Conservation (phyloP, 2,888 invertebrate genomes). For the Syritta pipiens region DNA sequence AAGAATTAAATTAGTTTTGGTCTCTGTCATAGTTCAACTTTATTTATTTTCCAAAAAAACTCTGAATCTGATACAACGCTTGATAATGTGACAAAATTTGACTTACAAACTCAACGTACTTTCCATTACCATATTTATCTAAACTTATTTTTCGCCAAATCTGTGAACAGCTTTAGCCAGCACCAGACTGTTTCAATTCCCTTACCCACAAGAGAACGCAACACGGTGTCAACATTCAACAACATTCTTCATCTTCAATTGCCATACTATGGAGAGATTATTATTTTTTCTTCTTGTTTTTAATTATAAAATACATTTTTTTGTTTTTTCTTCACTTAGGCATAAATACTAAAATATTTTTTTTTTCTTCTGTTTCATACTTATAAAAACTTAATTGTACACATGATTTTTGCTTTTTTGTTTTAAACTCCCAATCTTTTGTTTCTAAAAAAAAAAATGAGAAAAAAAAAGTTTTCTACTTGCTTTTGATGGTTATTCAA, state of each 20-base stretch:
- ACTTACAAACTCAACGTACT: slow-evolving; percentile 16
- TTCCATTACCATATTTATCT: slow-evolving; percentile 20
- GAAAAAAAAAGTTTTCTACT: no score
- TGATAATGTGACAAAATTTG: slow-evolving; percentile 32
- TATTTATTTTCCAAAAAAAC: slow-evolving; percentile 54
- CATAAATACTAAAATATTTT: slow-evolving; percentile 61
- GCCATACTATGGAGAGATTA: slow-evolving; percentile 52
- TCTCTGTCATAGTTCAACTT: slow-evolving; percentile 55
- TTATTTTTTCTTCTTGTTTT: slow-evolving; percentile 40
- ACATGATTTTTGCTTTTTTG: slow-evolving; percentile 34
- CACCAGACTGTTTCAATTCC: background rate
- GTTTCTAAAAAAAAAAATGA: background rate
- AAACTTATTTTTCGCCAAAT: slow-evolving; percentile 14
- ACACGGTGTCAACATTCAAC: slow-evolving; percentile 8
- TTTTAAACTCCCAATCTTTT: background rate
- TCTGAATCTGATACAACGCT: slow-evolving; percentile 42
- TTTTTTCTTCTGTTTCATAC: slow-evolving; percentile 50
- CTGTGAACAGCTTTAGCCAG: slow-evolving; percentile 7
- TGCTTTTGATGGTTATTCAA: no score
- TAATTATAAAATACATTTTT: slow-evolving; percentile 54
- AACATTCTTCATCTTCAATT: slow-evolving; percentile 38
- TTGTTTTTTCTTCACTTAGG: slow-evolving; percentile 63
- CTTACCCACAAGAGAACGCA: background rate
- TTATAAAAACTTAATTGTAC: slow-evolving; percentile 53
- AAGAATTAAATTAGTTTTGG: slow-evolving; percentile 1